Evolutionary conservation across 2,888 invertebrate species (phyloP), one percentile per base, ranked within the genome.

Genomic region (Pachliopta kotzebuea): DNA sequence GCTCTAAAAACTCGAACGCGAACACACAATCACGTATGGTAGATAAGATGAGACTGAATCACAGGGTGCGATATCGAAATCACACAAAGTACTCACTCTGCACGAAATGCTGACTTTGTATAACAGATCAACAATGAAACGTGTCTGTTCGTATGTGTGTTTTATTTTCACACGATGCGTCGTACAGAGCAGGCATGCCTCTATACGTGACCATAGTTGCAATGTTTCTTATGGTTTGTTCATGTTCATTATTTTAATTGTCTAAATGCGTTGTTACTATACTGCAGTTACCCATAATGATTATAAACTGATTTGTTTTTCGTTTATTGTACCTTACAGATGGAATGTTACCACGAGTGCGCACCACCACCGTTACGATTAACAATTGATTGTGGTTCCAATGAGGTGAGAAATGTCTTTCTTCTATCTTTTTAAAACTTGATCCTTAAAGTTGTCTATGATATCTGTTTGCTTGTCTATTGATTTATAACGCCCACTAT

Each of bases 321-420:
- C 18, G 42, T 26, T 23, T 50, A 49, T 37, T 60, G n/a, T 37
- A 53, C 55, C 56, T 80, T 80, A 65, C 77, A 84, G 80, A 69
- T 79, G 66, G 71, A 74, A 61, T 63, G 66, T 66, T 69, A 72
- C 23, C 69, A 70, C 49, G 72, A 67, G 11, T 72, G 71, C 63
- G 81, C 79, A 31, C 76, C 82, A n/a, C 73, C 84, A 17, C 88
- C 90, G 4, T 59, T 88, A 9, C 82, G 83, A 21, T 69, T 88
- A 26, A 86, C 85, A 0, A 86, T 90, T 52, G 86, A 90, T 70
- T 90, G 90, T 69, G 74, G 80, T 63, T 81, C 84, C 23, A 76
- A 79, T 67, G 83, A 76, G 78, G 90, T 89, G 74, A 79, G 76
- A 56, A n/a, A 31, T 21, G 53, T 52, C 20, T 45, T 50, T 50